Percentiles rank a stretch among this genome's conserved stretches.
Evolutionary conservation across 2,888 invertebrate species (phyloP).

Genomic region (Eupithecia centaureata): DNA sequence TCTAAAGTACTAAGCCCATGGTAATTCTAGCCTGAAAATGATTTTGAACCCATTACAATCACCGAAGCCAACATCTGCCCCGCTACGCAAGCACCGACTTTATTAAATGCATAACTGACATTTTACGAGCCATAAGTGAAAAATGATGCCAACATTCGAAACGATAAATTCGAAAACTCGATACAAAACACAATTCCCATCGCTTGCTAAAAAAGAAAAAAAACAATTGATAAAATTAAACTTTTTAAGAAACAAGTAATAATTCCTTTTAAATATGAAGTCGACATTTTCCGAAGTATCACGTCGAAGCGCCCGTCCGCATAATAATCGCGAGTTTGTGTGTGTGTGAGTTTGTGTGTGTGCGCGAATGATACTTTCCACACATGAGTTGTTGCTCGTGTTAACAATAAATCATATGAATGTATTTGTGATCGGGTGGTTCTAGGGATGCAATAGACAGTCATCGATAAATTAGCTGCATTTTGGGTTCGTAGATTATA

Average conservation of each 20-base stretch:
- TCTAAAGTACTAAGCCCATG: no score
- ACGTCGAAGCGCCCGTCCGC: slow-evolving; percentile 56
- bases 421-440: slow-evolving; percentile 78
- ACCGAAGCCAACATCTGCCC: not conserved
- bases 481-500: no score
- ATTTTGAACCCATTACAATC: not conserved
- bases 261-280: slow-evolving; percentile 50
- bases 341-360: slow-evolving; percentile 52
- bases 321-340: slow-evolving; percentile 49
- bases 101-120: slow-evolving; percentile 6
- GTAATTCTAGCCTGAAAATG: no score
- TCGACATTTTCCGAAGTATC: slow-evolving; percentile 60
- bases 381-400: slow-evolving; percentile 76
- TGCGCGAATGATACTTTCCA: slow-evolving; percentile 70
- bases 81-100: slow-evolving; percentile 5
- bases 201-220: slow-evolving; percentile 27
- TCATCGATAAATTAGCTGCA: slow-evolving; percentile 10
- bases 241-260: slow-evolving; percentile 43
- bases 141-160: slow-evolving; percentile 20
- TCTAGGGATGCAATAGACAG: slow-evolving; percentile 49
- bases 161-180: slow-evolving; percentile 33
- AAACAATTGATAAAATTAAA: slow-evolving; percentile 44
- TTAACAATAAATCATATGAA: slow-evolving; percentile 82
- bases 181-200: slow-evolving; percentile 33
- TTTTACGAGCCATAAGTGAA: slow-evolving; percentile 19